phyloP scores from a whole-genome alignment of 1,140 invertebrate species.

The Pararge aegeria region DNA sequence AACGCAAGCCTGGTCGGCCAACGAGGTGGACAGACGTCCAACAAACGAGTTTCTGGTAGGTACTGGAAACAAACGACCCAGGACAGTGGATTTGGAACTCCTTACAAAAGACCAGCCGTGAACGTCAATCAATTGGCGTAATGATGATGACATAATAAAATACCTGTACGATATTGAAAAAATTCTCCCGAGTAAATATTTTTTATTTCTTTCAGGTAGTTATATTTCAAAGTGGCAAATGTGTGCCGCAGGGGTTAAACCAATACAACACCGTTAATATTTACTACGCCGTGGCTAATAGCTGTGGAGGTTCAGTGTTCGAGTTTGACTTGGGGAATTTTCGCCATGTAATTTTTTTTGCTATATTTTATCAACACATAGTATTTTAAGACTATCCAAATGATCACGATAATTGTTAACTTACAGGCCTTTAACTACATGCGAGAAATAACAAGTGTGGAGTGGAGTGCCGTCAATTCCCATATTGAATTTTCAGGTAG shows the following conservation, averaged over 20 bases:
- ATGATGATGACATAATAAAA: too few species aligned
- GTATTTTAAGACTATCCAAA: neutral
- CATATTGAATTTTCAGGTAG: slow-evolving; percentile 30
- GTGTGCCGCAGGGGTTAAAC: slow-evolving; percentile 13
- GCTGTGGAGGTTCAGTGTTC: slow-evolving; percentile 45
- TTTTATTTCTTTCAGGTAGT: slow-evolving; percentile 42
- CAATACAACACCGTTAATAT: slow-evolving; percentile 23
- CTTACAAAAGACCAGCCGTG: too few species aligned
- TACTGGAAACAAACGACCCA: too few species aligned
- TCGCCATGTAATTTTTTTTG: slow-evolving; percentile 35
- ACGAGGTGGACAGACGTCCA: too few species aligned
- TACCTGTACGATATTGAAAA: too few species aligned
- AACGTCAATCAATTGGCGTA: too few species aligned
- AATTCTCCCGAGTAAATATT: too few species aligned
- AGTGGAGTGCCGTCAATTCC: slow-evolving; percentile 43
- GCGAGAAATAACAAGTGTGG: slow-evolving; percentile 44
- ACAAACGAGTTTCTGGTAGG: too few species aligned
- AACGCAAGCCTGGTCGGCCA: too few species aligned
- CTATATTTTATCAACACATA: neutral
- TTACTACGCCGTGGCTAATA: slow-evolving; percentile 49
- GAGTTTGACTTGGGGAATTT: slow-evolving; percentile 38
- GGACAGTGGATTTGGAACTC: too few species aligned
- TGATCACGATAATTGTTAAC: neutral
- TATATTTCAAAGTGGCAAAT: slow-evolving; percentile 51
- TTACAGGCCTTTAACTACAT: slow-evolving; percentile 59